Conservation (phyloP, 2,113 vertebrate genomes). For the Heloderma charlesbogerti region DNA sequence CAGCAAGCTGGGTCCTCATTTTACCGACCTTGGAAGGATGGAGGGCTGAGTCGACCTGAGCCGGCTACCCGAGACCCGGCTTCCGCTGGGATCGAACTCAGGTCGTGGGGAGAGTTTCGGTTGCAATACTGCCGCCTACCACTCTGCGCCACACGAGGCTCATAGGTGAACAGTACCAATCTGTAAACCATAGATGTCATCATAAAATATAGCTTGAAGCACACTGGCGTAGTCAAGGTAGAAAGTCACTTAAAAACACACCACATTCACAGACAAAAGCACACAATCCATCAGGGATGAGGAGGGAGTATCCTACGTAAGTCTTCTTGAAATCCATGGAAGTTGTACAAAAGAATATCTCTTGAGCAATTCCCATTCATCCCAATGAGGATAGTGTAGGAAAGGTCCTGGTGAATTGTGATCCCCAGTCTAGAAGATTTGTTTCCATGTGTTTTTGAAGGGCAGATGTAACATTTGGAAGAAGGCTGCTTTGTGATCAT, state of each 20-base stretch:
- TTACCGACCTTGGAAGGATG: too few relatives aligned
- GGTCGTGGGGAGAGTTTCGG: too few relatives aligned
- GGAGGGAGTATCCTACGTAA: neutral
- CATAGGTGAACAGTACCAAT: conserved; percentile 71
- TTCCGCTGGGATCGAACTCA: too few relatives aligned
- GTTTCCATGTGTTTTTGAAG: conserved; percentile 56
- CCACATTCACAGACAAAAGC: neutral
- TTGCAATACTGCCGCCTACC: too few relatives aligned
- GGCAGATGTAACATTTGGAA: conserved; percentile 62
- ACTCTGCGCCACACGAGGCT: too few relatives aligned
- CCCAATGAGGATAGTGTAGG: neutral
- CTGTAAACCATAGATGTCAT: conserved; percentile 68
- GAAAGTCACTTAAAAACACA: neutral
- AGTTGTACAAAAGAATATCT: neutral
- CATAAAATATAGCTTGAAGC: conserved; percentile 63
- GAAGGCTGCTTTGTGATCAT: conserved; percentile 64
- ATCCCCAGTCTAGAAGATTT: conserved; percentile 12
- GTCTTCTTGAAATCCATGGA: neutral
- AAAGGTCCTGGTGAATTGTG: neutral
- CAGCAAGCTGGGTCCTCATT: too few relatives aligned
- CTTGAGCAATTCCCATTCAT: neutral
- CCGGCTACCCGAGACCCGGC: too few relatives aligned
- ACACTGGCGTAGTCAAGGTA: conserved; percentile 62
- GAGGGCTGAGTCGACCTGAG: too few relatives aligned
- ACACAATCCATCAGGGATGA: neutral